phyloP scores from a whole-genome alignment of 2,797 vertebrate genomes.

The Girardinus metallicus region DNA sequence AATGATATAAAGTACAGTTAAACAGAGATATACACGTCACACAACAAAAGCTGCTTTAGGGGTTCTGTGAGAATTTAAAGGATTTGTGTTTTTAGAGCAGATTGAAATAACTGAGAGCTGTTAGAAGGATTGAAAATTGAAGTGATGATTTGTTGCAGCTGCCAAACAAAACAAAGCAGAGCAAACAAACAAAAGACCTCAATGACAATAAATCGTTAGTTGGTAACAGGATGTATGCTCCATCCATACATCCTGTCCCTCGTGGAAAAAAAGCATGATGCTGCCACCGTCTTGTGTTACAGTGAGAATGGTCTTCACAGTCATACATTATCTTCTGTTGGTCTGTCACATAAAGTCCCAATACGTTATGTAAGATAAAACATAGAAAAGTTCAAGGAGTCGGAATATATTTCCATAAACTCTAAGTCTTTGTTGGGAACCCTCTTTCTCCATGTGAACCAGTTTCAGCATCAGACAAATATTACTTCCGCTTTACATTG shows the following conservation, averaged over 20 bases:
- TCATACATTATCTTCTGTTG: not conserved
- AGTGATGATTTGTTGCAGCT: conserved; percentile 40
- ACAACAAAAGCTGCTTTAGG: conserved; percentile 15
- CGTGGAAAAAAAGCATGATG: not conserved
- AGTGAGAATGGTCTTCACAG: no score
- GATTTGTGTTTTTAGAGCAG: conserved; percentile 25
- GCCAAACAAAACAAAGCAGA: conserved; percentile 42
- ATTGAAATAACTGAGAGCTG: conserved; percentile 34
- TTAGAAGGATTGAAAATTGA: conserved; percentile 39
- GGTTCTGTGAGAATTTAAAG: conserved; percentile 8
- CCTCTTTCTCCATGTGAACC: no score
- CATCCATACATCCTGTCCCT: not conserved
- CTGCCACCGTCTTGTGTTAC: no score
- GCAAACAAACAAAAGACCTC: conserved; percentile 62
- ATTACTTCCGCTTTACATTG: not conserved
- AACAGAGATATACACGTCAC: conserved; percentile 47
- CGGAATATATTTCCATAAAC: not conserved
- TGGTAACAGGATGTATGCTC: no score
- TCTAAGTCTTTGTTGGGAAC: not conserved
- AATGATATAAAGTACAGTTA: conserved; percentile 42
- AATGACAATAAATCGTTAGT: conserved; percentile 68
- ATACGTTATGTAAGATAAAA: not conserved
- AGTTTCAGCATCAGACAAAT: not conserved
- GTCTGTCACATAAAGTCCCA: not conserved
- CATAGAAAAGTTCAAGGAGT: not conserved